phyloP scores from a whole-genome alignment of 2,888 invertebrate genomes.

The Andrena flavipes region DNA sequence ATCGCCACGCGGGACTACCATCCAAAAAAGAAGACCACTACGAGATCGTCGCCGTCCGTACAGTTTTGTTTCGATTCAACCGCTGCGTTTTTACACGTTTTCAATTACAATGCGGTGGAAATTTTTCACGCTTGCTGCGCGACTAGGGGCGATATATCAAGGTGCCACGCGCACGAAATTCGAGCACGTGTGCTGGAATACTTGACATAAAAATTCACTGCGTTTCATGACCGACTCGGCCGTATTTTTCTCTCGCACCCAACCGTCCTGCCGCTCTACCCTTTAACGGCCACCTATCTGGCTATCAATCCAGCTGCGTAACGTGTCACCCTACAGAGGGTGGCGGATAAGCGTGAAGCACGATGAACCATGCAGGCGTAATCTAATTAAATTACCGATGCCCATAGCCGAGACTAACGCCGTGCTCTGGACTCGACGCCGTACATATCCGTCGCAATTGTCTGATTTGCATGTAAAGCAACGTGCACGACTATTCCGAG shows the following conservation, averaged over 20 bases:
- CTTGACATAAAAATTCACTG: slow-evolving; percentile 61
- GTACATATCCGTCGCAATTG: slow-evolving; percentile 77
- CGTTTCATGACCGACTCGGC: slow-evolving; percentile 33
- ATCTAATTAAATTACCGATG: slow-evolving; percentile 79
- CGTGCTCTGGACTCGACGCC: slow-evolving; percentile 46
- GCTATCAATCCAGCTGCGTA: slow-evolving; percentile 58
- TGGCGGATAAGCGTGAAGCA: slow-evolving; percentile 65
- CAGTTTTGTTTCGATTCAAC: slow-evolving; percentile 18
- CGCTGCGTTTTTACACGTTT: slow-evolving; percentile 52
- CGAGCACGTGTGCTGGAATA: slow-evolving; percentile 56
- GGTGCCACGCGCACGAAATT: slow-evolving; percentile 61
- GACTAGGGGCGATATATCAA: slow-evolving; percentile 51
- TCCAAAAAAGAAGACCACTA: slow-evolving; percentile 1
- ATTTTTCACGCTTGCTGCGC: slow-evolving; percentile 39
- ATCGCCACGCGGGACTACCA: neutral
- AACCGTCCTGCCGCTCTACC: neutral
- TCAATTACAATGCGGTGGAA: slow-evolving; percentile 47
- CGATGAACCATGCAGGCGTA: slow-evolving; percentile 70
- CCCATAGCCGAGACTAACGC: slow-evolving; percentile 61
- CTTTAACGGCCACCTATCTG: slow-evolving; percentile 30
- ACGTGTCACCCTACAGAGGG: slow-evolving; percentile 38
- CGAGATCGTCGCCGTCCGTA: neutral
- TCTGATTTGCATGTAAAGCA: slow-evolving; percentile 81
- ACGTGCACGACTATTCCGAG: slow-evolving; percentile 67
- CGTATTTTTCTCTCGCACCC: slow-evolving; percentile 43